Evolutionary conservation across 2,113 vertebrate genomes (phyloP), one percentile per base, ranked within the genome.

Genomic region (Chlorocebus sabaeus): DNA sequence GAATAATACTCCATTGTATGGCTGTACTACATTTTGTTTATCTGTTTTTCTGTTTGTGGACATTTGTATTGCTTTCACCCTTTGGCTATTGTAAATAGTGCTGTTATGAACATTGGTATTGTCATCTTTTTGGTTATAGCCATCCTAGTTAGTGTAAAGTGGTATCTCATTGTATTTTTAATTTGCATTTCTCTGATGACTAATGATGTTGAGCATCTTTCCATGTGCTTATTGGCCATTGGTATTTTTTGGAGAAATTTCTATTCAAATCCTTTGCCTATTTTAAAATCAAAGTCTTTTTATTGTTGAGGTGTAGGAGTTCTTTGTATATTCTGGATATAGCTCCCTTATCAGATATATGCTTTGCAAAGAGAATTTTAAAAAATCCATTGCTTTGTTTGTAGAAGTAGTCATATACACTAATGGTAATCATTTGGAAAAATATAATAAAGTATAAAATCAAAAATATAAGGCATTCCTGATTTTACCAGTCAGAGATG

Each of bases 201-300:
- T 95, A 93, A 86, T 96, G 61, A 79, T 82, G 35, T 84, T 73
- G 40, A 92, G 35, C 52, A 83, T 86, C 48, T 73, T 93, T 92
- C 93, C n/a, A 73, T 23, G 6, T 92, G 40, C 61, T 89, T 91
- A 48, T 91, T 94, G 82, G 45, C 38, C 59, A 68, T 92, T 87
- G 72, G 18, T 92, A n/a, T 94, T 97, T 88, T 95, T 81, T 83
- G 40, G n/a, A 93, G 48, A 82, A 89, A 50, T 96, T 75, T 55
- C 82, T 93, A 17, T 95, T 89, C 57, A 97, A 73, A 89, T 94
- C 25, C 48, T 92, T 96, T 70, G 27, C 7, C 48, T 27, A 57
- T 92, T 78, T 94, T 92, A n/a, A 86, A 95, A 45, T 90, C 68
- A 22, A 22, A 67, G 22, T 93, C 27, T 79, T 91, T 95, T 88